phyloP scores from a whole-genome alignment of 1,140 invertebrate species.

The Aethina tumida region DNA sequence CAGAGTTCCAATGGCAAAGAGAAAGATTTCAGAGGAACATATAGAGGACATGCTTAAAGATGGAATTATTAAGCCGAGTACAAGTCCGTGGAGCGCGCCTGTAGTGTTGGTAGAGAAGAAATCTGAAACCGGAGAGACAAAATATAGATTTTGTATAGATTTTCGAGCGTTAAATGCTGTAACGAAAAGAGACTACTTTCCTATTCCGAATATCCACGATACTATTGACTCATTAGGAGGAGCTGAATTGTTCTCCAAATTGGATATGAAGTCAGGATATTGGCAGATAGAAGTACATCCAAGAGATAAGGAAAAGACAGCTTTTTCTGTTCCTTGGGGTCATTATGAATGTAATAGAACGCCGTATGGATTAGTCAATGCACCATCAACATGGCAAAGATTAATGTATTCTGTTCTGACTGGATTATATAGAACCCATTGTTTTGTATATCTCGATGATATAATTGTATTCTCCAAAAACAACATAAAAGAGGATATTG shows the following conservation, averaged over 20 bases:
- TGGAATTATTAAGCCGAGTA: constrained; percentile 26
- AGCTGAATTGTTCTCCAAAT: constrained; percentile 30
- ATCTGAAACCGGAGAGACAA: constrained; percentile 2
- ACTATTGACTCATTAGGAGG: constrained; percentile 33
- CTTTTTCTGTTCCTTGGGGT: constrained; percentile 30
- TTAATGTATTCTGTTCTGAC: constrained; percentile 11
- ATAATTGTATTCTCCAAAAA: constrained; percentile 16
- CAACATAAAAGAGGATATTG: constrained; percentile 24
- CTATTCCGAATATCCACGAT: constrained; percentile 39
- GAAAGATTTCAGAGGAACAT: constrained; percentile 12
- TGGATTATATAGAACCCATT: constrained; percentile 9
- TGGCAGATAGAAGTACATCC: constrained; percentile 36
- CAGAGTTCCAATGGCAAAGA: constrained; percentile 9
- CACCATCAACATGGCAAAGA: constrained; percentile 1
- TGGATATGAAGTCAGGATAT: constrained; percentile 38
- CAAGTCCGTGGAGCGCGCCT: constrained; percentile 34
- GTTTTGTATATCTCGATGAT: constrained; percentile 20
- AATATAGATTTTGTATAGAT: constrained; percentile 24
- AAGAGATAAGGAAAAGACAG: constrained; percentile 35
- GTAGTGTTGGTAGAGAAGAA: constrained; percentile 38
- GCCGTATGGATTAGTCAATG: constrained; percentile 33
- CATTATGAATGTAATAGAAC: constrained; percentile 36
- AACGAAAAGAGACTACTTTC: constrained; percentile 36
- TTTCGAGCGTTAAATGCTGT: constrained; percentile 27
- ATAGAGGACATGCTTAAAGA: constrained; percentile 22